phyloP scores from a whole-genome alignment of 2,797 vertebrate genomes.

The Muraenolepis orangiensis region DNA sequence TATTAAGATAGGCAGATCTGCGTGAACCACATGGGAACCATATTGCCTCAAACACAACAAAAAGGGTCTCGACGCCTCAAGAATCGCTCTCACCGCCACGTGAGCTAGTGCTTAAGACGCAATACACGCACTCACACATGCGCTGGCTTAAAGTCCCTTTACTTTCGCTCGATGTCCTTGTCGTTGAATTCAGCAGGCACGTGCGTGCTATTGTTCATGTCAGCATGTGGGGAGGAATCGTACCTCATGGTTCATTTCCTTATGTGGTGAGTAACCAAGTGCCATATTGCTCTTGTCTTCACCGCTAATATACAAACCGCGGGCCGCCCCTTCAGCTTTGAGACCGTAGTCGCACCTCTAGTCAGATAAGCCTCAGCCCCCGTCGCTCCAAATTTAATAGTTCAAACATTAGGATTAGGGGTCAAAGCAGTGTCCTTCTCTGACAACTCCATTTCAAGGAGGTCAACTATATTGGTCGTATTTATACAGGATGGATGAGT shows the following conservation, averaged over 20 bases:
- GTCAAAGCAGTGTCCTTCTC: conserved; percentile 55
- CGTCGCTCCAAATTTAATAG: conserved; percentile 27
- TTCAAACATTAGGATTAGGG: conserved; percentile 39
- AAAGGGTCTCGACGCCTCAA: background rate
- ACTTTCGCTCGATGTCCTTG: background rate
- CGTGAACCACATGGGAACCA: background rate
- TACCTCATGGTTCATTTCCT: background rate
- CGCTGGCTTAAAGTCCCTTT: background rate
- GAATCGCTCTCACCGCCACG: background rate
- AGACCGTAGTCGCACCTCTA: background rate
- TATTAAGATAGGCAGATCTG: background rate
- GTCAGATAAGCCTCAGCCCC: conserved; percentile 12
- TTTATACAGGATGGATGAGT: conserved; percentile 50
- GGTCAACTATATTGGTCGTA: conserved; percentile 58
- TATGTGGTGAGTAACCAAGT: background rate
- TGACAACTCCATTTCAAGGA: conserved; percentile 50
- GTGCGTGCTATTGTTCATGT: background rate
- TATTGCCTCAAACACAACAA: background rate
- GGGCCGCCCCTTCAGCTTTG: background rate
- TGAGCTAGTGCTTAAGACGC: background rate
- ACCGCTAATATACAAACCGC: background rate
- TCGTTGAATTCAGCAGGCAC: background rate
- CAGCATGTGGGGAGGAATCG: background rate
- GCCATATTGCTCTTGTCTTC: background rate
- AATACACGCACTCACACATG: background rate